Conservation (phyloP, 2,888 invertebrate species). For the Hedya salicella region DNA sequence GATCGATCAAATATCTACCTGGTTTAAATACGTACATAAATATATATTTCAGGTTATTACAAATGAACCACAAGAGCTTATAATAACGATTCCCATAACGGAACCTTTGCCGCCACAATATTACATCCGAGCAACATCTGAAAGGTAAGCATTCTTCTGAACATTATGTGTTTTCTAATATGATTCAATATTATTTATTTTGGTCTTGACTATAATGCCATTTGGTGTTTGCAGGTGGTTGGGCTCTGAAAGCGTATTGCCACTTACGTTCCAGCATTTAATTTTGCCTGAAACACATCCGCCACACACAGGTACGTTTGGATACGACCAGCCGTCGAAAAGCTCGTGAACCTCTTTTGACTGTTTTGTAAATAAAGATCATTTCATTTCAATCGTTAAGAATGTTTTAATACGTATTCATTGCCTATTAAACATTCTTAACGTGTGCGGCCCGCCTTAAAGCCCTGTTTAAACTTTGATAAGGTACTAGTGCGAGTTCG, state of each 20-base stretch:
- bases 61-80: constrained; percentile 91
- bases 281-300: constrained; percentile 96
- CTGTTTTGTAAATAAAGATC: too few species aligned
- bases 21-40: constrained; percentile 41
- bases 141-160: constrained; percentile 83
- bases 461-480: too few species aligned
- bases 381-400: too few species aligned
- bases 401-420: too few species aligned
- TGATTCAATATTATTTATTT: too few species aligned
- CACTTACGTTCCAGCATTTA: constrained; percentile 92
- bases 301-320: constrained; percentile 93
- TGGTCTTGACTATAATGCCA: constrained; percentile 40
- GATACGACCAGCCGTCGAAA: too few species aligned
- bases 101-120: constrained; percentile 97
- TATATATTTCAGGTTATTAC: constrained; percentile 85
- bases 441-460: too few species aligned
- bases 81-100: constrained; percentile 97
- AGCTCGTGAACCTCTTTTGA: too few species aligned
- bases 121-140: constrained; percentile 93
- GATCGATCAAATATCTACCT: too few species aligned
- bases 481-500: too few species aligned
- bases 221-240: constrained; percentile 83
- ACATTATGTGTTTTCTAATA: too few species aligned
- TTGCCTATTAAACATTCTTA: too few species aligned
- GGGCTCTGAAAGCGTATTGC: constrained; percentile 84